A percentile compares a stretch with the other conserved stretches of the same genome.
Conservation (phyloP, 1,140 invertebrate species). For the Drosophila yakuba region DNA sequence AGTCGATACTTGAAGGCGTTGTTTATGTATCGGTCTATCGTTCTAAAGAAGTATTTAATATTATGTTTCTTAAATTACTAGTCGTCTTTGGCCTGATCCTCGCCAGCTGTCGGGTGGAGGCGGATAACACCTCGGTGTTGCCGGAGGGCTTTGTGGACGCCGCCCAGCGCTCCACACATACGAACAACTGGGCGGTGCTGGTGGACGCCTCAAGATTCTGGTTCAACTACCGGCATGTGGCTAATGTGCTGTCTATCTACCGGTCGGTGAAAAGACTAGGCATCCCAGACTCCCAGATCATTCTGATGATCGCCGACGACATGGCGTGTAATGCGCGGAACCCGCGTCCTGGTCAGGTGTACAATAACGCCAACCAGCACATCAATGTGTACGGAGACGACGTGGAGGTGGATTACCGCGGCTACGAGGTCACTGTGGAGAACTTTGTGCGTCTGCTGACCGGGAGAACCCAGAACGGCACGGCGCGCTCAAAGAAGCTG, state of each 20-base stretch:
- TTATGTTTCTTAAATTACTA: background rate
- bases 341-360: constrained; percentile 98
- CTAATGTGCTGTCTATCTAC: constrained; percentile 99
- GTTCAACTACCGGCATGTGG: constrained; percentile 99
- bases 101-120: background rate
- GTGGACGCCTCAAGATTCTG: constrained; percentile 99
- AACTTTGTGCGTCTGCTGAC: constrained; percentile 99
- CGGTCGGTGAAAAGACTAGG: constrained; percentile 98
- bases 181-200: constrained; percentile 99
- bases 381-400: constrained; percentile 99
- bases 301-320: constrained; percentile 99
- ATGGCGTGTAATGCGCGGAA: constrained; percentile 99
- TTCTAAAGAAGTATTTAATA: background rate
- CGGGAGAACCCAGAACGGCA: constrained; percentile 94
- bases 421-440: constrained; percentile 99
- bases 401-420: constrained; percentile 99
- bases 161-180: constrained; percentile 88
- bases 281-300: constrained; percentile 98
- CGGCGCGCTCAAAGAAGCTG: constrained; percentile 97
- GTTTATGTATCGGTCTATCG: background rate
- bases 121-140: constrained; percentile 47
- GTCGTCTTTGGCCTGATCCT: background rate
- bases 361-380: constrained; percentile 98
- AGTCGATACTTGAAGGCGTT: background rate
- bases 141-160: constrained; percentile 73